phyloP scores from a whole-genome alignment of 2,113 vertebrate species.

The Rallus limicola region DNA sequence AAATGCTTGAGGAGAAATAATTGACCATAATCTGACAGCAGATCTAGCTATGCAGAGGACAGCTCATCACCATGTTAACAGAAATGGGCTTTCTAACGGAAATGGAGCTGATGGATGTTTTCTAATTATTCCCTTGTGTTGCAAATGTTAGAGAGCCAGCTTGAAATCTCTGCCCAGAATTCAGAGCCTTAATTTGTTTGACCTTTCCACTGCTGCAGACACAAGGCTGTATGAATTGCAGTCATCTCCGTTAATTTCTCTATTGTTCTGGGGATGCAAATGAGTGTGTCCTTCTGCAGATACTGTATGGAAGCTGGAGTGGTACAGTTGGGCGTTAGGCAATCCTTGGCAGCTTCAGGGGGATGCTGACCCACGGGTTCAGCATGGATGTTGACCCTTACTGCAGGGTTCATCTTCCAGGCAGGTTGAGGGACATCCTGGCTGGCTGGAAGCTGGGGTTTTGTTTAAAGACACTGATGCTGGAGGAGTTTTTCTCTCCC shows the following conservation, averaged over 20 bases:
- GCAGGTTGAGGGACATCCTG: background rate
- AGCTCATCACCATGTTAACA: conserved; percentile 60
- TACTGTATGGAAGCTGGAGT: background rate
- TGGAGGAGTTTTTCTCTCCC: background rate
- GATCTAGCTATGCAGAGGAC: conserved; percentile 48
- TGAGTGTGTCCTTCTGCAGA: background rate
- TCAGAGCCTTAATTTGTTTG: conserved; percentile 67
- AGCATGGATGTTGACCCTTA: too few species aligned
- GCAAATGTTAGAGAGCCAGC: conserved; percentile 50
- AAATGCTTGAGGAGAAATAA: conserved; percentile 49
- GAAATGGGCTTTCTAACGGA: conserved; percentile 29
- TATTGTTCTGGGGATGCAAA: conserved; percentile 48
- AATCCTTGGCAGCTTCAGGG: background rate
- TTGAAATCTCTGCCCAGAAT: conserved; percentile 65
- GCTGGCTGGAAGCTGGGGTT: background rate
- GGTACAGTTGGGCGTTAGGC: rapidly evolving
- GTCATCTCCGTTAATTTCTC: conserved; percentile 56
- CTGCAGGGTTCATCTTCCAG: background rate
- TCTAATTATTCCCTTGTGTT: conserved; percentile 69
- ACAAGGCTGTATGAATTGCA: conserved; percentile 40
- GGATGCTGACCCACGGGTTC: background rate
- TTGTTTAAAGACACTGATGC: background rate
- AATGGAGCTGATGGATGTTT: conserved; percentile 67
- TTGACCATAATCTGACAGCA: conserved; percentile 58
- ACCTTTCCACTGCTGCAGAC: conserved; percentile 65